These are phyloP conservation scores for Physeter macrocephalus DNA, from an alignment of 2,113 vertebrate species.

Conservation along the genomic window DNA sequence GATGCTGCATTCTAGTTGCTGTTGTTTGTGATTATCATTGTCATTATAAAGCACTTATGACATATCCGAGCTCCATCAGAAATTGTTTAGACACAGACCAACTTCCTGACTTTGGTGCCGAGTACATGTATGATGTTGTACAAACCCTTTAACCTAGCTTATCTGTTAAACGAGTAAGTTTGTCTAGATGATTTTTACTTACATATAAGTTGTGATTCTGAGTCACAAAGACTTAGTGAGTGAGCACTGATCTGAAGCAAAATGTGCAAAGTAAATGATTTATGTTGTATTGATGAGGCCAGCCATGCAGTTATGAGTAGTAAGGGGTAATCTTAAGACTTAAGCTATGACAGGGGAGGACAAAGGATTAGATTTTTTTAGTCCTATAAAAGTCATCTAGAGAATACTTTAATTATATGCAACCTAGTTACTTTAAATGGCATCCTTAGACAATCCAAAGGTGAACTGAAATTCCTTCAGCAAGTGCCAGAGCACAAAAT, in stretches of 20 bases:
- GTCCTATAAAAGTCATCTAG: background rate
- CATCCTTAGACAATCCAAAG: background rate
- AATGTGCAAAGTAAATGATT: background rate
- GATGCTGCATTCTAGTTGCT: background rate
- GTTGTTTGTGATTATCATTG: background rate
- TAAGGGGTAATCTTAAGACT: background rate
- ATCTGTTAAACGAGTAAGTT: background rate
- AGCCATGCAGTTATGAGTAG: background rate
- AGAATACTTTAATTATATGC: background rate
- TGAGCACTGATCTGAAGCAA: background rate
- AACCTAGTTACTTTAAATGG: background rate
- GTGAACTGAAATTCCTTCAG: background rate
- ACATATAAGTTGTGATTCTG: background rate
- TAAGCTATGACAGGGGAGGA: background rate
- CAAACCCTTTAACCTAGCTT: background rate
- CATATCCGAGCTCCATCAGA: background rate
- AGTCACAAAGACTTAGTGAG: background rate
- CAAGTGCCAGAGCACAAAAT: background rate
- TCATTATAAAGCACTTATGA: background rate
- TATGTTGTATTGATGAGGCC: background rate
- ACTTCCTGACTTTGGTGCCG: background rate
- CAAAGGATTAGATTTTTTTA: background rate
- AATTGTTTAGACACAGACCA: background rate
- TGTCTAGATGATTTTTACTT: background rate
- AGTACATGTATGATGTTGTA: background rate